These are phyloP conservation scores for Actinia equina DNA, from an alignment of 64 coral and sea anemone species.

Conservation along the genomic window DNA sequence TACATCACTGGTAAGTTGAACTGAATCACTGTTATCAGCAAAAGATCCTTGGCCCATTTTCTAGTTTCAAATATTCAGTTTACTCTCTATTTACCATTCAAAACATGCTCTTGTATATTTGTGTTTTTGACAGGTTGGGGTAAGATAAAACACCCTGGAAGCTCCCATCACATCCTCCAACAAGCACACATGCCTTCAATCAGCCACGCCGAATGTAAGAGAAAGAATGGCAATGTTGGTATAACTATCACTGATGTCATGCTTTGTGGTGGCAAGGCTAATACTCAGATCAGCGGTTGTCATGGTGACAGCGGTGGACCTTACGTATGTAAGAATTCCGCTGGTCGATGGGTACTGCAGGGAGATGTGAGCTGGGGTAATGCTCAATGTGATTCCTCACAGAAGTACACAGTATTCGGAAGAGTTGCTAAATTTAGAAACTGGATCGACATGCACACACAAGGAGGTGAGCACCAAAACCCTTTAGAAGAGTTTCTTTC, in stretches of 20 bases:
- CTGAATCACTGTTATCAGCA: too few species aligned
- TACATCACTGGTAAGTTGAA: conserved; percentile 57
- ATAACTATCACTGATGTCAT: conserved; percentile 53
- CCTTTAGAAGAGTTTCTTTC: too few species aligned
- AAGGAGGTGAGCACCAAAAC: neutral
- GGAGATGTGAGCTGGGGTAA: conserved; percentile 64
- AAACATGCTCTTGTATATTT: too few species aligned
- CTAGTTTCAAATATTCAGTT: too few species aligned
- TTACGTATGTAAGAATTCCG: conserved; percentile 45
- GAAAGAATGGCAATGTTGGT: conserved; percentile 30
- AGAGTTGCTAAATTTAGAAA: conserved; percentile 69
- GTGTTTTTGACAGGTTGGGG: conserved; percentile 53
- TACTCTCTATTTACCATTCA: too few species aligned
- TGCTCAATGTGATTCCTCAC: conserved; percentile 20
- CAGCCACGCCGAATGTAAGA: conserved; percentile 33
- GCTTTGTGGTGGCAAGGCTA: conserved; percentile 58
- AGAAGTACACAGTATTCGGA: conserved; percentile 63
- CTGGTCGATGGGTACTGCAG: conserved; percentile 57
- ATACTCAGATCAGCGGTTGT: conserved; percentile 62
- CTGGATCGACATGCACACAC: conserved; percentile 54
- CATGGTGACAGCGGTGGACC: conserved; percentile 90
- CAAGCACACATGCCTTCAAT: conserved; percentile 70
- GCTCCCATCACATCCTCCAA: conserved; percentile 61
- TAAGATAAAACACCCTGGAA: conserved; percentile 64
- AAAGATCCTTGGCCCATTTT: too few species aligned